These are phyloP conservation scores for Thamnophis elegans DNA, from an alignment of 2,797 vertebrate genomes.

Conservation along the genomic window DNA sequence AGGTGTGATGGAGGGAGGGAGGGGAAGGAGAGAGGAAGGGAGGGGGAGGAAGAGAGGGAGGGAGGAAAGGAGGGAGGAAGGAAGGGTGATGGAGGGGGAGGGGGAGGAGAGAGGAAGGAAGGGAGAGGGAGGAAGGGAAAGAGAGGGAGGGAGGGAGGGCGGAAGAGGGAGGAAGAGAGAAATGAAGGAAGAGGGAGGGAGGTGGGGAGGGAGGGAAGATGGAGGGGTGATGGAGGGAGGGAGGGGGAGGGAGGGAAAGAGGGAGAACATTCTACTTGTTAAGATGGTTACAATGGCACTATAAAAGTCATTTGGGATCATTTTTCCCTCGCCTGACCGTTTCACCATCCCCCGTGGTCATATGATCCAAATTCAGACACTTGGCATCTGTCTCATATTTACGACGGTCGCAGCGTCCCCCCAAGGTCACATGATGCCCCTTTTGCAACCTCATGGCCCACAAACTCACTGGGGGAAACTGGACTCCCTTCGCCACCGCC, in stretches of 20 bases:
- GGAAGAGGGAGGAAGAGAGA: too few relatives aligned
- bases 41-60: too few relatives aligned
- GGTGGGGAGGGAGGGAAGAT: too few relatives aligned
- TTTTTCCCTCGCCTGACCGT: not conserved
- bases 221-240: too few relatives aligned
- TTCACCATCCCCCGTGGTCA: not conserved
- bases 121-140: too few relatives aligned
- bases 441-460: not conserved
- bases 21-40: too few relatives aligned
- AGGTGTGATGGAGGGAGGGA: too few relatives aligned
- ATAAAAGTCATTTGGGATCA: not conserved
- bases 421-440: not conserved
- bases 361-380: not conserved
- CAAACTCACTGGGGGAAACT: not conserved
- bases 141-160: too few relatives aligned
- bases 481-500: not conserved
- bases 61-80: too few relatives aligned
- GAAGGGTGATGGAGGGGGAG: too few relatives aligned
- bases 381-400: not conserved
- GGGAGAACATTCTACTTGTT: not conserved
- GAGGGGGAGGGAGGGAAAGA: not conserved
- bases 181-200: too few relatives aligned
- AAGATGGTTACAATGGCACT: not conserved
- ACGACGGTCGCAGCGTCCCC: not conserved
- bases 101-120: too few relatives aligned